phyloP scores from a whole-genome alignment of 2,888 invertebrate genomes.

The Cephus pygmeus region DNA sequence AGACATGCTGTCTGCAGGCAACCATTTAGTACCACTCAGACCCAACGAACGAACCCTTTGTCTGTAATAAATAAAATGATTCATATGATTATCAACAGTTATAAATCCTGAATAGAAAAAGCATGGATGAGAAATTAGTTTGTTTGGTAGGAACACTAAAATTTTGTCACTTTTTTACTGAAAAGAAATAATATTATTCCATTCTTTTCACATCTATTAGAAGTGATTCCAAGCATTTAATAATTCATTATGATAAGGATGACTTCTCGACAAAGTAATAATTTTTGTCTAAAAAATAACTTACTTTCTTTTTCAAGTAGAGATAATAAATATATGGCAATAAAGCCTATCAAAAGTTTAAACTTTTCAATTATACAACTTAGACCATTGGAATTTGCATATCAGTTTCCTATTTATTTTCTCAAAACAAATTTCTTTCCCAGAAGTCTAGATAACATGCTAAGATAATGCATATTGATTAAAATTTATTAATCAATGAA shows the following conservation, averaged over 20 bases:
- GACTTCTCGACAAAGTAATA: neutral
- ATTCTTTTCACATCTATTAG: no score
- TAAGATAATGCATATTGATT: neutral
- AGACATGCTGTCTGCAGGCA: slow-evolving; percentile 96
- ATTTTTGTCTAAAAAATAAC: neutral
- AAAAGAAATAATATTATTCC: no score
- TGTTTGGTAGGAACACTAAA: neutral
- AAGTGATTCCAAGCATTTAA: neutral
- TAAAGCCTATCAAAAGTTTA: neutral
- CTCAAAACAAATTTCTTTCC: neutral
- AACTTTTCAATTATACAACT: neutral
- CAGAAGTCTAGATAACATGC: neutral
- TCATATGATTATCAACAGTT: slow-evolving; percentile 10
- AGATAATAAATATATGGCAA: neutral
- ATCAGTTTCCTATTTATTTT: neutral
- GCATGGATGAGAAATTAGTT: neutral
- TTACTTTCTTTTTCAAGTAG: neutral
- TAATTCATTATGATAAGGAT: neutral
- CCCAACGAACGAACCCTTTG: slow-evolving; percentile 83
- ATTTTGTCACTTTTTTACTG: neutral
- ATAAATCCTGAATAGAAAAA: neutral
- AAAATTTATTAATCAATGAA: neutral
- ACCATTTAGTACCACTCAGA: slow-evolving; percentile 85
- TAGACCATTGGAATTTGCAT: neutral
- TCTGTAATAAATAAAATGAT: slow-evolving; percentile 62